Base-by-base conservation (phyloP, 2,888 invertebrate genomes). In the Oscheius sp. region DNA sequence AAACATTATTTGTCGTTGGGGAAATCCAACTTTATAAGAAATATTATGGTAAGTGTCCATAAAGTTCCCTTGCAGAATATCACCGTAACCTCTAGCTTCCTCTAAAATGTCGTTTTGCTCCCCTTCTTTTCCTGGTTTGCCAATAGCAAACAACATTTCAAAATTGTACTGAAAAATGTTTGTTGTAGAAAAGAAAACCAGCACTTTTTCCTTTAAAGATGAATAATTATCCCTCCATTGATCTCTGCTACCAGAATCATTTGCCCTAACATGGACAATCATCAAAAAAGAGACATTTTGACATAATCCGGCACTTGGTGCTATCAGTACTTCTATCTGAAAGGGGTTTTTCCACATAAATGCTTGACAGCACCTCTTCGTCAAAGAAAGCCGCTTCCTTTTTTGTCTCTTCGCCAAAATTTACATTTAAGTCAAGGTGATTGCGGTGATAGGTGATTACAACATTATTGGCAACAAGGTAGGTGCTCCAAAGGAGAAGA, bases 21-120 rank as follows among this genome's bases (percentile, higher is more conserved):
- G 7, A 12, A 45, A 13, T 45, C 9, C 45, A n/a, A 58, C 58
- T n/a, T 58, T 58, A 27, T 27, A 58, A 7, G 58, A 27, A 13
- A 58, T 58, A 27, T 58, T 58, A n/a, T 58, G 58, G n/a, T 58
- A 58, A 13, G 58, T 58, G 58, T 58, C 58, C 12, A 58, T 13
- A 27, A 58, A 58, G n/a, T 58, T 58, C 1, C 58, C 58, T 27
- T 58, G 58, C 27, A 58, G 27, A 25, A 58, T 58, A 12, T 58
- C 58, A 1, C n/a, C 29, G n/a, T 58, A 58, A 13, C 13, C 29
- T 6, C n/a, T 13, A 13, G 58, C 58, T 27, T 58, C 58, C n/a
- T 29, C 27, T 12, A 29, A 23, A 16, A 58, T 25, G 12, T 12
- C 27, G n/a, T 58, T 29, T 27, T 58, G 58, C 2, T 25, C 29